Evolutionary conservation across 2,888 invertebrate species (phyloP), one percentile per base, ranked within the genome.

Genomic region (Chesias legatella): DNA sequence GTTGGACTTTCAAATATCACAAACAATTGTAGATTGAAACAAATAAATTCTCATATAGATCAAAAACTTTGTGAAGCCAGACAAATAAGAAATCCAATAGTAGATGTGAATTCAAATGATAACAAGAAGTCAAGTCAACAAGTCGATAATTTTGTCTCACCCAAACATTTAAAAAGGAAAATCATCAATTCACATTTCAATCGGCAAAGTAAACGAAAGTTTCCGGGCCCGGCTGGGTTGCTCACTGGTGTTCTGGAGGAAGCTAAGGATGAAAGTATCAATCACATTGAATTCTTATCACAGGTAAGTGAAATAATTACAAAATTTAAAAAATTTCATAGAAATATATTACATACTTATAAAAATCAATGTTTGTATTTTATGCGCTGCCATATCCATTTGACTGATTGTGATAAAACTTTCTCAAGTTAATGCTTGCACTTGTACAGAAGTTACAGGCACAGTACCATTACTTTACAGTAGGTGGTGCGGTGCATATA

Each of bases 211-310:
- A 85, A 88, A 57, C 71, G 88, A 51, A 88, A 86, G 47, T 88
- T 88, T 46, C 88, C 88, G 8, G 88, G 88, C 0, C 88, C 88
- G 10, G 88, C 88, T 28, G 88, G 88, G 0, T 54, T 88, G 8
- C 60, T 88, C n/a, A 72, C 70, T 38, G 75, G 78, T 11, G 67
- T 56, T 8, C 59, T 83, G 39, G 67, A 75, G 51, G 73, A 77
- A 40, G 68, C 67, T 28, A 71, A 68, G 33, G 76, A 84, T 67
- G 77, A 83, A 44, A 67, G 53, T 47, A 64, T 80, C 48, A 69
- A 75, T 44, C 74, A 79, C 29, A 71, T 86, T 45, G 85, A 88
- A 56, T 51, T 88, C 28, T 62, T 85, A 8, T 85, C 88, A 40
- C 88, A 88, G 79, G 88, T 88, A 67, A 37, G 2, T 20, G n/a